A percentile compares a stretch with the other conserved stretches of the same genome.
Conservation (phyloP, 2,113 vertebrate species). For the Malurus alboscapulatus region DNA sequence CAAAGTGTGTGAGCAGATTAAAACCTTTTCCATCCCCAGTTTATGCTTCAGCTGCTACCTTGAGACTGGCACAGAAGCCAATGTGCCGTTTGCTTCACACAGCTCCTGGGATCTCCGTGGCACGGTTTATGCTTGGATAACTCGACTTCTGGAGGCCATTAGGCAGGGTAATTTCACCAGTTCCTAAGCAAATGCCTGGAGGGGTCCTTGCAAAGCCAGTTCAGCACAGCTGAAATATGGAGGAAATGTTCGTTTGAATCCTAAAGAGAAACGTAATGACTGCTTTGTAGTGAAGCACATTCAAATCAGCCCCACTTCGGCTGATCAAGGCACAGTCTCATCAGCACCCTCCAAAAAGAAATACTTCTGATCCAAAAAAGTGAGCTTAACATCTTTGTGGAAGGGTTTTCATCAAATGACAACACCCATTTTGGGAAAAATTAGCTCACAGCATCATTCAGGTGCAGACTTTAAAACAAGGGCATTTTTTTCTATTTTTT, state of each 20-base stretch:
- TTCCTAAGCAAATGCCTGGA: conserved; percentile 53
- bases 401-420: conserved; percentile 36
- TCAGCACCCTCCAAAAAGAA: not conserved
- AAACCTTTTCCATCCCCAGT: not conserved
- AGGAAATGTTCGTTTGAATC: not conserved
- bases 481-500: not conserved
- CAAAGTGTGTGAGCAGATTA: not conserved
- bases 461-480: not conserved
- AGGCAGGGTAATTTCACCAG: conserved; percentile 62
- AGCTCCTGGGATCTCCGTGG: conserved; percentile 28
- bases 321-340: conserved; percentile 19
- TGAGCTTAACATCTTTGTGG: conserved; percentile 18
- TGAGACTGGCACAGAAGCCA: conserved; percentile 28
- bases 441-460: not conserved
- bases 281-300: conserved; percentile 34
- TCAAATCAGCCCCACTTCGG: conserved; percentile 19
- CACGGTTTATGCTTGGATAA: conserved; percentile 31
- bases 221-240: conserved; percentile 38
- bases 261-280: conserved; percentile 47
- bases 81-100: not conserved
- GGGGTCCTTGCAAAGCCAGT: conserved; percentile 44
- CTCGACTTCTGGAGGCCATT: conserved; percentile 54
- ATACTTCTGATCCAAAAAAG: conserved; percentile 9
- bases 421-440: conserved; percentile 33
- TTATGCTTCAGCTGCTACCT: conserved; percentile 43